A percentile compares a stretch with the other conserved stretches of the same genome.
Evolutionary conservation across 2,888 invertebrate species (phyloP).

Genomic region (Eupeodes luniger): DNA sequence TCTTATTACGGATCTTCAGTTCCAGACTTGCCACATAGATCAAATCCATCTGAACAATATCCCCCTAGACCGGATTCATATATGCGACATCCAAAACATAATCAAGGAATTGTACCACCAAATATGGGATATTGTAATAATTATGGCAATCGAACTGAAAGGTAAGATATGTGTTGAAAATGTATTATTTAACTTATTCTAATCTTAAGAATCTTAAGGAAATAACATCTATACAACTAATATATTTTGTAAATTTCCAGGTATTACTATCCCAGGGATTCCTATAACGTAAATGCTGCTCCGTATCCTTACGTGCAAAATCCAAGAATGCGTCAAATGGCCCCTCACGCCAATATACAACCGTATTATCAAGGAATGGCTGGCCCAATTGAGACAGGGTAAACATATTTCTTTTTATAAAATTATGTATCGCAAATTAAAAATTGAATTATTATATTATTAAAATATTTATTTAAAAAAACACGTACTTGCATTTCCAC

Average conservation of each 20-base stretch:
- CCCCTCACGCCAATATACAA: constrained; percentile 64
- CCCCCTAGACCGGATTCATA: constrained; percentile 53
- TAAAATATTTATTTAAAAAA: no score
- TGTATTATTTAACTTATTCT: no score
- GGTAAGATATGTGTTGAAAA: constrained; percentile 36
- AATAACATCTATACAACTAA: background rate
- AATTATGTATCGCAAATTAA: no score
- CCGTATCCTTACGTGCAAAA: constrained; percentile 60
- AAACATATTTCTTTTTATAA: background rate
- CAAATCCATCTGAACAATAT: constrained; percentile 54
- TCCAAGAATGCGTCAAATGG: constrained; percentile 65
- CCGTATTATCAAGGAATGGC: constrained; percentile 71
- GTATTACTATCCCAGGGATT: constrained; percentile 67
- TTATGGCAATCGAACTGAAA: constrained; percentile 65
- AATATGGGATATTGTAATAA: constrained; percentile 65
- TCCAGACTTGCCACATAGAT: constrained; percentile 57
- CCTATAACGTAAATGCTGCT: constrained; percentile 61
- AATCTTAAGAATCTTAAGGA: no score
- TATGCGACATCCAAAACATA: constrained; percentile 63
- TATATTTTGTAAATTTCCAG: constrained; percentile 11
- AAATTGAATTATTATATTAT: no score
- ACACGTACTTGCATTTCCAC: no score
- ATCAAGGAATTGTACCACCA: constrained; percentile 39
- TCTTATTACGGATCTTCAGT: constrained; percentile 53
- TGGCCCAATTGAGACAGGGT: constrained; percentile 64